phyloP scores from a whole-genome alignment of 2,797 vertebrate genomes.

The Ctenochaetus hawaiiensis region DNA sequence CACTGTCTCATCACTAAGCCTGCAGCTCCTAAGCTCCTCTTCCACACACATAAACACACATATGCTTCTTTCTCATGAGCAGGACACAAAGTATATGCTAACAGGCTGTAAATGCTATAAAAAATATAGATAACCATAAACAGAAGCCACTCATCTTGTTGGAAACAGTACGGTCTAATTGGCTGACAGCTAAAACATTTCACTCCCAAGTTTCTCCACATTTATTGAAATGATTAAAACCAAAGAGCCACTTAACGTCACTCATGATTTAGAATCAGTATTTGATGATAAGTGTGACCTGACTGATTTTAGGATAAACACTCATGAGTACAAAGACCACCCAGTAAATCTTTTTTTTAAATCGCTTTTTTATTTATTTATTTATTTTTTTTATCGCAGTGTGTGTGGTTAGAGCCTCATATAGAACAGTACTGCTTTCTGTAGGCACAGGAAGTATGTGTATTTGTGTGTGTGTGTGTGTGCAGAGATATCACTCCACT shows the following conservation, averaged over 20 bases:
- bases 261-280: background rate
- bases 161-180: conserved; percentile 2
- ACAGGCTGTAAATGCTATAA: conserved; percentile 39
- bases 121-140: conserved; percentile 36
- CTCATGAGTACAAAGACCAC: conserved; percentile 17
- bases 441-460: conserved; percentile 63
- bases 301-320: conserved; percentile 4
- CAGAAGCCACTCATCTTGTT: conserved; percentile 31
- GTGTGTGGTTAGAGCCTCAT: conserved; percentile 12
- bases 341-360: background rate
- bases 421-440: conserved; percentile 46
- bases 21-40: conserved; percentile 25
- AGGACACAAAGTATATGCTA: conserved; percentile 59
- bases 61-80: conserved; percentile 52
- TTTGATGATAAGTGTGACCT: background rate
- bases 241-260: background rate
- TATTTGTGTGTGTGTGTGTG: conserved; percentile 16
- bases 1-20: conserved; percentile 55
- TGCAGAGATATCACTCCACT: conserved; percentile 66
- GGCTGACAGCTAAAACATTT: conserved; percentile 7
- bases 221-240: conserved; percentile 23
- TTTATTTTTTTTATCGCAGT: background rate
- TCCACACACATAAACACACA: conserved; percentile 33
- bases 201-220: conserved; percentile 1
- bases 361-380: background rate